Percentiles rank a stretch among this genome's conserved stretches.
These are phyloP conservation scores for Coracopsis vasa DNA, from an alignment of 2,113 vertebrate species.

Conservation along the genomic window DNA sequence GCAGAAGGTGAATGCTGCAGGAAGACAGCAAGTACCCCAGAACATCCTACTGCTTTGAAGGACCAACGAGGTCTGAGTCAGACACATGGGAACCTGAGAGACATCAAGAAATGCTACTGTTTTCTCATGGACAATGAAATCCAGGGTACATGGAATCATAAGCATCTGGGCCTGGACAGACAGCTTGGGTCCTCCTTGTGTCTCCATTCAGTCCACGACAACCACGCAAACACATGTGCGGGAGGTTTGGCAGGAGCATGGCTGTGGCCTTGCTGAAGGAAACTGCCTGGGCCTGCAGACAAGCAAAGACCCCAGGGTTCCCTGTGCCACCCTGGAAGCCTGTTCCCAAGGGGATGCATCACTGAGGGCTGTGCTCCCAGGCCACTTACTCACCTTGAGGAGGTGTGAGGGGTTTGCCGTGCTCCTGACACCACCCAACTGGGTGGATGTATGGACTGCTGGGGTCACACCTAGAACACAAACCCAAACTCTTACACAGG, in stretches of 20 bases:
- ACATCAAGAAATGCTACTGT: background rate
- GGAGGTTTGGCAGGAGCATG: background rate
- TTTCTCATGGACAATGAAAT: background rate
- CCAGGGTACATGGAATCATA: background rate
- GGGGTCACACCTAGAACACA: slow-evolving; percentile 89
- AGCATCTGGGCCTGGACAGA: background rate
- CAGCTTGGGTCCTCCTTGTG: background rate
- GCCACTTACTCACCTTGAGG: slow-evolving; percentile 87
- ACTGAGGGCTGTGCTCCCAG: background rate
- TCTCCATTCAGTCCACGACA: background rate
- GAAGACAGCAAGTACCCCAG: background rate
- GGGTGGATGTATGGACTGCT: slow-evolving; percentile 97
- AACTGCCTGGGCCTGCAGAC: background rate
- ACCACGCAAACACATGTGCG: background rate
- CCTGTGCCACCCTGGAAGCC: background rate
- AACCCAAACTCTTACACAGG: background rate
- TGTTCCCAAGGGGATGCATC: background rate
- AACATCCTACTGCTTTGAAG: background rate
- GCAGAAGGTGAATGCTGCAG: background rate
- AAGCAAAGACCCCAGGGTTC: background rate
- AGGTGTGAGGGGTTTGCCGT: slow-evolving; percentile 91
- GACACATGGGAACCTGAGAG: background rate
- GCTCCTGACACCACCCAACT: slow-evolving; percentile 96
- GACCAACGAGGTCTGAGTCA: background rate
- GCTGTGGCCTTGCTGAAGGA: background rate